These are phyloP conservation scores for Natrix natrix DNA, from an alignment of 2,797 vertebrate species.

Conservation along the genomic window DNA sequence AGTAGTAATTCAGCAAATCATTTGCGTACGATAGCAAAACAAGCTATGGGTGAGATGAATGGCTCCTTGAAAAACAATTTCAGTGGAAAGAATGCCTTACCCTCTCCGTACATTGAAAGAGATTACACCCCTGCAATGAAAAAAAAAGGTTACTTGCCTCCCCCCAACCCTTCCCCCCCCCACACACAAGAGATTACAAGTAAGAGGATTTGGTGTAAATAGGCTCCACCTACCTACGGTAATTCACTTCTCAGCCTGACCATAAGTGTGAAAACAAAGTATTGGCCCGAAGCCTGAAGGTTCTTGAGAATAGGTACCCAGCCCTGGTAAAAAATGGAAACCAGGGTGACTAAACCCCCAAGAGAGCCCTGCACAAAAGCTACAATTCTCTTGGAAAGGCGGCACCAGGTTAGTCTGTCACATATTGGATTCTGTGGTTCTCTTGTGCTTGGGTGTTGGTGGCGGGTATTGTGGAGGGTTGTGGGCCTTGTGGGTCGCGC, in stretches of 20 bases:
- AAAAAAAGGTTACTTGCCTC: neutral
- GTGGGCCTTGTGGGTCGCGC: no score
- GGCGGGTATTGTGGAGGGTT: no score
- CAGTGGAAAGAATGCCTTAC: slow-evolving; percentile 27
- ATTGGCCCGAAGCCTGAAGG: slow-evolving; percentile 86
- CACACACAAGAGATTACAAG: slow-evolving; percentile 38
- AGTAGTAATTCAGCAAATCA: neutral
- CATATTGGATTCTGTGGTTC: no score
- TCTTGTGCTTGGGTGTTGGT: no score
- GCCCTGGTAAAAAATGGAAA: slow-evolving; percentile 87
- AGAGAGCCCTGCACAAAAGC: slow-evolving; percentile 67
- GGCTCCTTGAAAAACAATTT: neutral
- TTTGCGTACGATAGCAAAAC: neutral
- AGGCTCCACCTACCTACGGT: slow-evolving; percentile 86
- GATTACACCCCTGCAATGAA: slow-evolving; percentile 36
- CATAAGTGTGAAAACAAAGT: slow-evolving; percentile 89
- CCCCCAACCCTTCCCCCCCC: neutral
- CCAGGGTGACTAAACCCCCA: slow-evolving; percentile 85
- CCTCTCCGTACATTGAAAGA: slow-evolving; percentile 6
- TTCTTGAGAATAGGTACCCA: slow-evolving; percentile 90
- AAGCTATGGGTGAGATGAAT: neutral
- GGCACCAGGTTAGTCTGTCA: no score
- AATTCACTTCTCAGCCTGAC: slow-evolving; percentile 92
- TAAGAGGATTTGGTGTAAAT: slow-evolving; percentile 73
- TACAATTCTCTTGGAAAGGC: slow-evolving; percentile 31